Conservation (phyloP, 2,113 vertebrate genomes). For the Leptodactylus fuscus region DNA sequence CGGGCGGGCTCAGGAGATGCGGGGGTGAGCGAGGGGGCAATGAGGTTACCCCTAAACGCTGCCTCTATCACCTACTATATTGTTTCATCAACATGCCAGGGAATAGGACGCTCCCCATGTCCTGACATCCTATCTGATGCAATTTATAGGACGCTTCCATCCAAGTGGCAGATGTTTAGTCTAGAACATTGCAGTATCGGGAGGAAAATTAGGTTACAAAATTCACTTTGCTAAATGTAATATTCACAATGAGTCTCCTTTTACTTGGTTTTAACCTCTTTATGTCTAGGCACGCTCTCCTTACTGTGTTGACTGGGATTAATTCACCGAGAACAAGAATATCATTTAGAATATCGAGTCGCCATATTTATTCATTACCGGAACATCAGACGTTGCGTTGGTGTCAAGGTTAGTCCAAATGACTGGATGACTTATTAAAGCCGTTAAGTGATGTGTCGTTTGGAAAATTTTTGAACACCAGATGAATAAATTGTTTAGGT, state of each 20-base stretch:
- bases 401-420: no score
- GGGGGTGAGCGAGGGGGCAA: not conserved
- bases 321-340: not conserved
- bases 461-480: no score
- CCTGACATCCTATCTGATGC: constrained; percentile 20
- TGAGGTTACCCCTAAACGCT: constrained; percentile 17
- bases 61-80: constrained; percentile 9
- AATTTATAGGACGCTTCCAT: not conserved
- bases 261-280: not conserved
- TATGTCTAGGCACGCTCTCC: not conserved
- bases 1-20: no score
- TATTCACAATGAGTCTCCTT: not conserved
- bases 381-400: no score
- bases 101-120: not conserved
- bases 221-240: not conserved
- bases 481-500: no score
- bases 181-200: not conserved
- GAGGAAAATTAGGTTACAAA: not conserved
- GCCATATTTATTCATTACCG: no score
- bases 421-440: no score
- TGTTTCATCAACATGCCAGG: constrained; percentile 17
- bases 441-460: no score
- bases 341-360: not conserved
- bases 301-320: not conserved
- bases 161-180: constrained; percentile 23